Conservation (phyloP, 2,797 vertebrate species). For the Hybognathus amarus region DNA sequence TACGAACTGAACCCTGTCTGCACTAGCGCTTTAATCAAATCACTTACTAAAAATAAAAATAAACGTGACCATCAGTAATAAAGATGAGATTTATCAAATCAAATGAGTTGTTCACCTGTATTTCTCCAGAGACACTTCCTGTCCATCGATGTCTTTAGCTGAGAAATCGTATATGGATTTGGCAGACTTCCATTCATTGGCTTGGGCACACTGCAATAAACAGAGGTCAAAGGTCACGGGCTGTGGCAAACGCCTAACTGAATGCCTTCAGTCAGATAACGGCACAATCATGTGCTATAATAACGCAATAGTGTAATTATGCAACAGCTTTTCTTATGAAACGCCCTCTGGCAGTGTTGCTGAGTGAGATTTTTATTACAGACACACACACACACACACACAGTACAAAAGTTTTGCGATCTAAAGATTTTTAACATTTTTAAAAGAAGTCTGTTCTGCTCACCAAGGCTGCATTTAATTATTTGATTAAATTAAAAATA, state of each 20-base stretch:
- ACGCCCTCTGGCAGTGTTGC: background rate
- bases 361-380: no score
- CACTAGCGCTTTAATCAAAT: background rate
- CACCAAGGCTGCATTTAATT: no score
- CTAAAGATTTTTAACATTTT: no score
- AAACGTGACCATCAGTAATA: background rate
- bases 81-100: background rate
- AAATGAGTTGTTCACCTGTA: constrained; percentile 80
- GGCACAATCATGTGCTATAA: background rate
- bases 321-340: background rate
- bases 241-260: no score
- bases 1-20: background rate
- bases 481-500: no score
- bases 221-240: background rate
- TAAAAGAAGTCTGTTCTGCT: no score
- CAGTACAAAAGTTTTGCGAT: no score
- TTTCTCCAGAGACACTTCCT: constrained; percentile 85
- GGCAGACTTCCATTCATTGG: constrained; percentile 82
- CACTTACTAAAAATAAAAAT: background rate
- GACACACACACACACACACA: no score
- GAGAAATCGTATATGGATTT: constrained; percentile 89
- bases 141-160: constrained; percentile 90
- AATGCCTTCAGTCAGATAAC: background rate
- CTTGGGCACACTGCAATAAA: constrained; percentile 83
- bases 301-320: background rate